Evolutionary conservation across 1,140 invertebrate species (phyloP).

Genomic region (Penaeus chinensis): DNA sequence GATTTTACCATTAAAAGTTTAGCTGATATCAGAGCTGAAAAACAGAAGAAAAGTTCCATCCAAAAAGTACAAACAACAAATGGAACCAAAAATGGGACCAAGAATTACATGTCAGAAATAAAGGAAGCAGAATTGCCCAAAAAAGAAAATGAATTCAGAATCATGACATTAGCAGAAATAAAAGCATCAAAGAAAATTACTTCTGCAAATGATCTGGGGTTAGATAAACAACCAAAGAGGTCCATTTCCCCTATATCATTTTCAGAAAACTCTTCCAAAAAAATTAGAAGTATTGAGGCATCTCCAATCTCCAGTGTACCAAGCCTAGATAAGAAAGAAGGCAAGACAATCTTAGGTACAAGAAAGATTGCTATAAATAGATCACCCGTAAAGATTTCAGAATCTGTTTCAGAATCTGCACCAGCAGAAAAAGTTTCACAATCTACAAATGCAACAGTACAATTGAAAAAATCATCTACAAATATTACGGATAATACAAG

Average conservation of each 20-base stretch:
- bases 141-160: neutral
- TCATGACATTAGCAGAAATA: constrained; percentile 24
- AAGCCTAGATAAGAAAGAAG: neutral
- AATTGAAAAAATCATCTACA: neutral
- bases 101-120: neutral
- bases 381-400: neutral
- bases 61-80: constrained; percentile 16
- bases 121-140: neutral
- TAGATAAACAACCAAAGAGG: neutral
- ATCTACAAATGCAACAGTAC: neutral
- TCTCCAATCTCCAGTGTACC: neutral
- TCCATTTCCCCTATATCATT: neutral
- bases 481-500: neutral
- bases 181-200: neutral
- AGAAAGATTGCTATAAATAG: constrained; percentile 29
- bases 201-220: neutral
- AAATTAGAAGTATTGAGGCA: neutral
- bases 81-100: constrained; percentile 33
- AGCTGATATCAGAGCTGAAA: constrained; percentile 36
- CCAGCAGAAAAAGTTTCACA: neutral
- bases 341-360: constrained; percentile 10
- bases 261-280: neutral
- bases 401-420: neutral
- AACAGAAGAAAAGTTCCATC: neutral
- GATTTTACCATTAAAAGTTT: constrained; percentile 35